Evolutionary conservation across 1,140 invertebrate species (phyloP), one percentile per base, ranked within the genome.

Genomic region (Leptinotarsa lineolata): DNA sequence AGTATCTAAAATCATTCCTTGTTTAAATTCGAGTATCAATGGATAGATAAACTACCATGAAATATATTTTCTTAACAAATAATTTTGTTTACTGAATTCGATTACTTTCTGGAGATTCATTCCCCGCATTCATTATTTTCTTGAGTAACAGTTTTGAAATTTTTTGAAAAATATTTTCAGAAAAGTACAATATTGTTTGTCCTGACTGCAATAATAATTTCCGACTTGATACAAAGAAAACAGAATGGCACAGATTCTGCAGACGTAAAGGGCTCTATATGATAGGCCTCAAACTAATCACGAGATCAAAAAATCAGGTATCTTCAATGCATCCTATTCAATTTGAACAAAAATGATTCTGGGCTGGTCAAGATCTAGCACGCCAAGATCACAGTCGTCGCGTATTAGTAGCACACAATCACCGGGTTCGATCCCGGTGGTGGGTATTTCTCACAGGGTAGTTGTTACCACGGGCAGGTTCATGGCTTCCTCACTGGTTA

Each of bases 371-470:
- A 80, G 79, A 72, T 76, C 77, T 61, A 83, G 75, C 30, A 39
- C 30, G 30, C 30, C 30, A 39, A 39, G 30, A 83, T 85, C 84
- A 84, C 81, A 85, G 84, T 85, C 83, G 76, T 84, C 81, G 78
- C 81, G 82, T 76, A 84, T 83, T 70, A 85, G 79, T 77, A 85
- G 80, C 78, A 85, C 80, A 81, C 83, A 83, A 74, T 84, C 83
- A 79, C 82, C 81, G 78, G 81, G 78, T 76, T 76, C 80, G 77
- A 81, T 80, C 81, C 87, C 87, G 78, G 85, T 84, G 76, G 75
- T 83, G 59, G 81, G 84, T 70, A 83, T 84, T 82, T 82, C 79
- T 85, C 84, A 81, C 80, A 84, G 84, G 30, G 83, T 81, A 68
- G 82, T 83, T 54, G 82, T 80, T 59, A 84, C 82, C 24, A 80